These are phyloP conservation scores for Myotis vivesi DNA, from an alignment of 2,797 vertebrate genomes.

Conservation along the genomic window DNA sequence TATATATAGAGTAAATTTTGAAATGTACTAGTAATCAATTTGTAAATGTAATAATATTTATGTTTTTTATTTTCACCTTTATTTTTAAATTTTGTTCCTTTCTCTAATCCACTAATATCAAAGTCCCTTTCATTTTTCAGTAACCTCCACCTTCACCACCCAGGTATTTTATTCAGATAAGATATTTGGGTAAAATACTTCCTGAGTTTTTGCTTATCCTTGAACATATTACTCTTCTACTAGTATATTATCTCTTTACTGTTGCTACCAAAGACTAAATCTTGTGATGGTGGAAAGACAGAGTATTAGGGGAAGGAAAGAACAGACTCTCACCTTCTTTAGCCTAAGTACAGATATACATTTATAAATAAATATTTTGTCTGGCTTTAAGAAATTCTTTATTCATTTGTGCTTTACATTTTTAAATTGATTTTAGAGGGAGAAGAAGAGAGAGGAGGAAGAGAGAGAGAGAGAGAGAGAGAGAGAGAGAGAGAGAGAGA, in stretches of 20 bases:
- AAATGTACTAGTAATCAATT: neutral
- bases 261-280: neutral
- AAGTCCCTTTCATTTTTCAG: neutral
- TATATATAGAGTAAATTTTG: neutral
- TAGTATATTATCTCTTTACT: neutral
- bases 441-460: too few species aligned
- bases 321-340: neutral
- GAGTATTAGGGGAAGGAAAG: neutral
- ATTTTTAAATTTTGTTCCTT: neutral
- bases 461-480: too few species aligned
- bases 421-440: neutral
- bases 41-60: neutral
- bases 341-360: neutral
- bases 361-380: slow-evolving; percentile 1
- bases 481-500: too few species aligned
- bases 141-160: neutral
- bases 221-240: neutral
- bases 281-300: neutral
- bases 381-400: neutral
- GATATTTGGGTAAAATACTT: neutral
- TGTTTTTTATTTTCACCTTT: neutral
- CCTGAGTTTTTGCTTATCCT: neutral
- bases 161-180: neutral
- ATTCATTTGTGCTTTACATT: neutral
- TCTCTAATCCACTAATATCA: neutral